Evolutionary conservation across 2,888 invertebrate species (phyloP), one percentile per base, ranked within the genome.

Genomic region (Caenorhabditis wallacei): DNA sequence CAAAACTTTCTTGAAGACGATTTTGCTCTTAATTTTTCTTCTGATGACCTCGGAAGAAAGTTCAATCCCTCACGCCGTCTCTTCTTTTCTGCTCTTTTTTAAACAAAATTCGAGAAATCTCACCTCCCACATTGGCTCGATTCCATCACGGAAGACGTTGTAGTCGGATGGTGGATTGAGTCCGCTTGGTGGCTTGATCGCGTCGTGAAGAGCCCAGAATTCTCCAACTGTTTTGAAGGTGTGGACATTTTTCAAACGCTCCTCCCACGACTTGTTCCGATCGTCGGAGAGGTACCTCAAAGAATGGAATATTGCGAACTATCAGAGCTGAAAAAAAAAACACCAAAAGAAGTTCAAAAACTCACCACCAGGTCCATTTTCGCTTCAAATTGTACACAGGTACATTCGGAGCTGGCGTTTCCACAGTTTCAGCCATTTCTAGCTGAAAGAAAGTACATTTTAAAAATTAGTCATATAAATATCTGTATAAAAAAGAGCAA

Each of bases 201-300:
- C 96, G 92, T 97, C 96, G 93, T 96, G 96, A 86, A 97, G 93
- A 92, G 96, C 96, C 98, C 98, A 99, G 93, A 99, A 99, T 93
- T 98, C 98, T 94, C 99, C 98, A 37, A 97, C 97, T 16, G 97
- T 97, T 92, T 96, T 95, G 93, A 99, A 97, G 86, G 96, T 95
- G 72, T 96, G 96, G 71, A 99, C 95, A 93, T 97, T 95, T 92
- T 96, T 95, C 92, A 96, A 95, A 93, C 97, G 96, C 89, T 97
- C 96, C 92, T 96, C 96, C 98, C 98, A 99, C 91, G 94, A 95
- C 51, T 69, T 69, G 48, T 78, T 43, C 5, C 86, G 72, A 16
- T 87, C 82, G 66, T 87, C 88, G 37, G 75, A 85, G 43, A 88
- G 84, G 37, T 87, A 87, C 88, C 88, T 79, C n/a, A 13, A 71